Evolutionary conservation across 1,140 invertebrate species (phyloP), one percentile per base, ranked within the genome.

Genomic region (Ceratosolen fusciceps): DNA sequence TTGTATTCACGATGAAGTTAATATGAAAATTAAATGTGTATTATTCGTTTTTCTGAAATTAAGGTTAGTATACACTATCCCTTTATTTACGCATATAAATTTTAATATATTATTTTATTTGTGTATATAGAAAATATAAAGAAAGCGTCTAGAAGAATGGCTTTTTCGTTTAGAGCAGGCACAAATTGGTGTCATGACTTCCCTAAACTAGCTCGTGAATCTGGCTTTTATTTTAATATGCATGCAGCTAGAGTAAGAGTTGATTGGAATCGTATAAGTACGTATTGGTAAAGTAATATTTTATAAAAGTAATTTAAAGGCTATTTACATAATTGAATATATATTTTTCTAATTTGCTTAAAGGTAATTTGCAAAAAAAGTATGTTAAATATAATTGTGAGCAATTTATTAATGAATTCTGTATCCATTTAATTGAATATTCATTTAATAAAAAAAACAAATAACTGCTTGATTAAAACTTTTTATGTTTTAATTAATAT

Each of bases 181-280:
- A 92, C 90, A 34, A 91, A 92, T 83, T 91, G 92, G 87, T 92
- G 93, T 83, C 93, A 93, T 81, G 93, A 94, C 87, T 94, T 94
- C 87, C 91, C 93, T n/a, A 93, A 92, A 83, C 83, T 94, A 37
- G 93, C 93, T 34, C 91, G 92, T 84, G 93, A 94, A 82, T 92
- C 92, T 34, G 93, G 93, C 19, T 94, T 94, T 87, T 90, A 91
- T 74, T 94, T 94, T 82, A 93, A 93, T 82, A 91, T 88, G 74
- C 91, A 92, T 79, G 90, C 91, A 82, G 90, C 91, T 26, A 90
- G 92, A 75, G 85, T 91, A 19, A 89, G 90, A 34, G 90, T 93
- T 60, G 92, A 94, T 82, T 93, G 93, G 92, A 93, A 92, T 88
- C 92, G 92, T 84, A 93, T 94, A 84, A 91, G 93, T 94, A 88